Percentiles rank a stretch among this genome's conserved stretches.
Conservation (phyloP, 2,888 invertebrate species). For the Leptinotarsa haldemani region DNA sequence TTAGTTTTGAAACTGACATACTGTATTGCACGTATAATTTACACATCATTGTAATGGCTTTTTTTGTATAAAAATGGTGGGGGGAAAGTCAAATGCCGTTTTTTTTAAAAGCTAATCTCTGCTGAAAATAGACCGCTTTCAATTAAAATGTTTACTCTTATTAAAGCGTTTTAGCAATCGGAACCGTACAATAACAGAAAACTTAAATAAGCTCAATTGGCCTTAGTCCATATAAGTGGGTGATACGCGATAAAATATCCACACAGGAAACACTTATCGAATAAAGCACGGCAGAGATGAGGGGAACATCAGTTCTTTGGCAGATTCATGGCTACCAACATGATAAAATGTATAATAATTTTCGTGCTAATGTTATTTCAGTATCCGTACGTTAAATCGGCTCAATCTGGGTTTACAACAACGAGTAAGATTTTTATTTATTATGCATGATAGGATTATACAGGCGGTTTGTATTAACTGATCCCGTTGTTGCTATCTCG, state of each 20-base stretch:
- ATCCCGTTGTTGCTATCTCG: no score
- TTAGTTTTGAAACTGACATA: no score
- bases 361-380: conserved; percentile 28
- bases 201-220: conserved; percentile 37
- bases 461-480: background rate
- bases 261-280: conserved; percentile 56
- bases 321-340: conserved; percentile 34
- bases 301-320: conserved; percentile 39
- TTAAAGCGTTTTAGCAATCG: conserved; percentile 20
- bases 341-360: conserved; percentile 13
- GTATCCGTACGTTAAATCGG: conserved; percentile 20
- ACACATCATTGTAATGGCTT: no score
- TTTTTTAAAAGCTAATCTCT: no score
- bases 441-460: background rate
- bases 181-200: conserved; percentile 22
- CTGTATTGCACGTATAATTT: no score
- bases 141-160: background rate
- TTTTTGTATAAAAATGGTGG: no score
- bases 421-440: conserved; percentile 46
- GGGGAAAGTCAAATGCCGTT: no score
- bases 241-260: conserved; percentile 50
- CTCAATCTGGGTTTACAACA: conserved; percentile 48
- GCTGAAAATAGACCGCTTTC: background rate
- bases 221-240: conserved; percentile 41
- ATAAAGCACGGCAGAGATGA: conserved; percentile 42